A percentile compares a stretch with the other conserved stretches of the same genome.
These are phyloP conservation scores for Hydropsyche betteni DNA, from an alignment of 2,888 invertebrate species.

Conservation along the genomic window DNA sequence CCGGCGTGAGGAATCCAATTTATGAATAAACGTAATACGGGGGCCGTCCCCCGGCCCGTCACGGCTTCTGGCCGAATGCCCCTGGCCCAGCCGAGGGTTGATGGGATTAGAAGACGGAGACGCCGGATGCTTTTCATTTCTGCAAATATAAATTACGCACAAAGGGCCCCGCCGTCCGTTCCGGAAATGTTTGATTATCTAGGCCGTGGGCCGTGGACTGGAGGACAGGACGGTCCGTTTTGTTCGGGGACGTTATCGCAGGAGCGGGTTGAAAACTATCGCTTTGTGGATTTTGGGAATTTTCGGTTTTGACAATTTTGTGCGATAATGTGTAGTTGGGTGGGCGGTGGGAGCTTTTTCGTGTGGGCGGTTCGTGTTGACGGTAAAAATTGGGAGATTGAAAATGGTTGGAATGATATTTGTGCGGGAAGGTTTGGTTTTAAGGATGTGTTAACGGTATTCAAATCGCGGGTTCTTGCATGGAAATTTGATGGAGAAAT, in stretches of 20 bases:
- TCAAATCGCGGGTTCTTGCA: too few species aligned
- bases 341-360: too few species aligned
- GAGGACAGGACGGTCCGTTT: neutral
- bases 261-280: too few species aligned
- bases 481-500: too few species aligned
- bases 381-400: too few species aligned
- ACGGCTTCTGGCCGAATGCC: constrained; percentile 9
- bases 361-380: too few species aligned
- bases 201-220: neutral
- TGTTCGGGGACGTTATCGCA: neutral
- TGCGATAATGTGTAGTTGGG: too few species aligned
- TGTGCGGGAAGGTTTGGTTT: too few species aligned
- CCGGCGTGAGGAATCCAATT: constrained; percentile 1
- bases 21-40: neutral
- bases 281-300: too few species aligned
- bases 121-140: constrained; percentile 38
- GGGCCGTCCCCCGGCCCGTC: neutral
- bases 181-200: constrained; percentile 24
- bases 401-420: too few species aligned
- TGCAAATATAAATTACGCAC: constrained; percentile 36
- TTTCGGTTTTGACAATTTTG: too few species aligned
- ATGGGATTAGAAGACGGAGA: constrained; percentile 35
- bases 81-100: constrained; percentile 7
- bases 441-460: too few species aligned
- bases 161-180: constrained; percentile 11